Percentiles rank a stretch among this genome's conserved stretches.
These are phyloP conservation scores for Cardinalis cardinalis DNA, from an alignment of 2,113 vertebrate genomes.

Conservation along the genomic window DNA sequence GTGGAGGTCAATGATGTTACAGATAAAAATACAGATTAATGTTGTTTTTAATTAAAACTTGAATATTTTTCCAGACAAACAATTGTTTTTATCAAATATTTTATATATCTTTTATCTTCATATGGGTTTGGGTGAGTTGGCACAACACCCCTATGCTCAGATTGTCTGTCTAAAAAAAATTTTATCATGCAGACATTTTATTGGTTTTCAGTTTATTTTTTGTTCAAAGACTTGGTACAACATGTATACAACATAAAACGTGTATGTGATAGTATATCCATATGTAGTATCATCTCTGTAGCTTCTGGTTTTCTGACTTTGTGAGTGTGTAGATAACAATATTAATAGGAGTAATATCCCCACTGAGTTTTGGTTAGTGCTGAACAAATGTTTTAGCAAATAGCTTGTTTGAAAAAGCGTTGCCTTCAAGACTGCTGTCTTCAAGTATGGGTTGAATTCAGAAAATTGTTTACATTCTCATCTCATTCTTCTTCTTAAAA, in stretches of 20 bases:
- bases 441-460: neutral
- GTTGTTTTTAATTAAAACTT: neutral
- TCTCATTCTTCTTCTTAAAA: neutral
- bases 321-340: neutral
- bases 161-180: neutral
- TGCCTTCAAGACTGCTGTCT: neutral
- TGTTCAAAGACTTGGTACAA: neutral
- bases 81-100: neutral
- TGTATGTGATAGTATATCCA: neutral
- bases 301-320: neutral
- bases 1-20: neutral
- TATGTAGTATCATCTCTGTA: neutral
- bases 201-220: neutral
- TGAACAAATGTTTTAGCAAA: neutral
- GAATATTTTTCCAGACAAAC: neutral
- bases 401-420: neutral
- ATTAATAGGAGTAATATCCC: neutral
- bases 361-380: neutral
- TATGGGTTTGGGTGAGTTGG: neutral
- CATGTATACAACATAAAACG: too few relatives aligned
- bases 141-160: neutral
- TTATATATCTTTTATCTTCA: neutral
- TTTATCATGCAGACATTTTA: neutral
- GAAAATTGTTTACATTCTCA: neutral
- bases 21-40: neutral